Evolutionary conservation across 35 echinoderm and acorn worm species (phyloP).

Genomic region (Strongylocentrotus purpuratus): DNA sequence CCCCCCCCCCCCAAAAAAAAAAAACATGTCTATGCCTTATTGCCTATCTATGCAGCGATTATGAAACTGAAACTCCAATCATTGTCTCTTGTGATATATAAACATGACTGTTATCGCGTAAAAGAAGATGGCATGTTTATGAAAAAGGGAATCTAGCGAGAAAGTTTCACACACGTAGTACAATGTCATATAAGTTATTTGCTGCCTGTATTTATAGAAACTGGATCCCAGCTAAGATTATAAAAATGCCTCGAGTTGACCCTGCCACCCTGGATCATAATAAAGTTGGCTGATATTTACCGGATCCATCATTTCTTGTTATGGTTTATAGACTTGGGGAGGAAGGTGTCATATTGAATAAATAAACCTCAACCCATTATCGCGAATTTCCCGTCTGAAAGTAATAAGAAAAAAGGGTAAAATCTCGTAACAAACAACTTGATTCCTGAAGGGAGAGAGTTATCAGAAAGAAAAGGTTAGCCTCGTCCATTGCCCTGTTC

Average conservation of each 20-base stretch:
- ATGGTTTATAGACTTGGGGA: not conserved
- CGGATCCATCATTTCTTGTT: not conserved
- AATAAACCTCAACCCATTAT: not conserved
- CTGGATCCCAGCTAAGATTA: not conserved
- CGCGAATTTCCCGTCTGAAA: not conserved
- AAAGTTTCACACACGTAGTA: too few relatives aligned
- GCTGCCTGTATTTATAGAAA: not conserved
- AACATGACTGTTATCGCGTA: too few relatives aligned
- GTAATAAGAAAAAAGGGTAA: not conserved
- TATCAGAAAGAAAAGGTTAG: not conserved
- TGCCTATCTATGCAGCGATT: too few relatives aligned
- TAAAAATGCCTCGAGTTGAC: not conserved
- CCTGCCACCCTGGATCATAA: not conserved
- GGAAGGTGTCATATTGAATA: not conserved
- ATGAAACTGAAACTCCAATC: too few relatives aligned
- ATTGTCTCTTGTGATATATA: too few relatives aligned
- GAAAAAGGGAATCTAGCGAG: too few relatives aligned
- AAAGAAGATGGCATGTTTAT: too few relatives aligned
- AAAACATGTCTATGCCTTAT: too few relatives aligned
- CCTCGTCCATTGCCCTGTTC: not conserved
- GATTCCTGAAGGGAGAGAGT: not conserved
- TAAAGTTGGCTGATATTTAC: not conserved
- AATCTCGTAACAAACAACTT: not conserved
- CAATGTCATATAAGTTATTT: not conserved
- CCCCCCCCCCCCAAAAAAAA: too few relatives aligned